These are phyloP conservation scores for Telenomus remus DNA, from an alignment of 1,140 invertebrate species.

Conservation along the genomic window DNA sequence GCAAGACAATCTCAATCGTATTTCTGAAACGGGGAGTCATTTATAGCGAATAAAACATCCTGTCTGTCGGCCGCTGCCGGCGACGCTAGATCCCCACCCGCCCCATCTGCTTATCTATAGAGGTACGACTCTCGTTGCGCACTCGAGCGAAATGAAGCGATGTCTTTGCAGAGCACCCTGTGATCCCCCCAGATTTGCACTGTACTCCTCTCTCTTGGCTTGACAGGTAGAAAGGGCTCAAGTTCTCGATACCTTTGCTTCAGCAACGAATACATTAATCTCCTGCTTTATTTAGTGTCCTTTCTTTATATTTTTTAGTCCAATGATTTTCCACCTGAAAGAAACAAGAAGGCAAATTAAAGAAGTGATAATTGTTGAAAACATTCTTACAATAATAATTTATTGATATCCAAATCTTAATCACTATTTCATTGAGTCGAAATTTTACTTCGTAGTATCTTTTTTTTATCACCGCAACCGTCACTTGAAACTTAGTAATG, in stretches of 20 bases:
- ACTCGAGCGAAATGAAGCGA: constrained; percentile 26
- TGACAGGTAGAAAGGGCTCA: constrained; percentile 38
- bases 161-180: constrained; percentile 21
- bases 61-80: constrained; percentile 19
- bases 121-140: constrained; percentile 12
- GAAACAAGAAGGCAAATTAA: constrained; percentile 9
- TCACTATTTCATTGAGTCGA: too few relatives aligned
- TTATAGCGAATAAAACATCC: constrained; percentile 39
- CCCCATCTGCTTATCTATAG: constrained; percentile 40
- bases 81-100: constrained; percentile 26
- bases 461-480: too few relatives aligned
- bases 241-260: constrained; percentile 32
- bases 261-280: constrained; percentile 47
- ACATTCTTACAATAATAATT: too few relatives aligned
- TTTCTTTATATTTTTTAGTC: constrained; percentile 38
- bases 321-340: constrained; percentile 6
- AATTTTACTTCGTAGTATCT: too few relatives aligned
- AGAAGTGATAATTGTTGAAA: too few relatives aligned
- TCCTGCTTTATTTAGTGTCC: constrained; percentile 56
- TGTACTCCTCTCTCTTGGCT: constrained; percentile 14
- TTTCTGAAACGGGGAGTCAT: constrained; percentile 31
- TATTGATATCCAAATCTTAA: too few relatives aligned
- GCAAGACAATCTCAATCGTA: constrained; percentile 41
- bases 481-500: too few relatives aligned
- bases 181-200: constrained; percentile 41